These are phyloP conservation scores for Pterocles burchelli DNA, from an alignment of 2,113 vertebrate genomes.

Conservation along the genomic window DNA sequence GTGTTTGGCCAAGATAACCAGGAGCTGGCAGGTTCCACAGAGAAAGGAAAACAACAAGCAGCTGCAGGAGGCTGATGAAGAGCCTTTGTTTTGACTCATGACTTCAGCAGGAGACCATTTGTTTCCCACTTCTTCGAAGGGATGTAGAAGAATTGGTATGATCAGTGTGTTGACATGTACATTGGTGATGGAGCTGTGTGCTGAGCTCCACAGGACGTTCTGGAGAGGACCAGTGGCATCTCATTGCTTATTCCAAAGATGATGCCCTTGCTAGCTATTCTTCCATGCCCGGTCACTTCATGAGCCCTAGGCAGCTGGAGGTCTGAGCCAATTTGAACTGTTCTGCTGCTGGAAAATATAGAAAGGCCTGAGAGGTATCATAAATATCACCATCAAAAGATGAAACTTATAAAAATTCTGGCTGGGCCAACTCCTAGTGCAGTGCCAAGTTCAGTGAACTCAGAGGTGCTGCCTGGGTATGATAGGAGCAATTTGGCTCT, in stretches of 20 bases:
- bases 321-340: not conserved
- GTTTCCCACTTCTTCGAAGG: not conserved
- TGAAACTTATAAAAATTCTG: not conserved
- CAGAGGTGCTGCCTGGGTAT: not conserved
- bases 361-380: not conserved
- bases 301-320: not conserved
- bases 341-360: not conserved
- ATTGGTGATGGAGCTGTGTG: not conserved
- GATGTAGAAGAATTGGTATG: not conserved
- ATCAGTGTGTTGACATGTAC: not conserved
- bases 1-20: constrained; percentile 46
- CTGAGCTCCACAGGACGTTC: not conserved
- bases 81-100: constrained; percentile 49
- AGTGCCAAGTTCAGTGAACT: not conserved
- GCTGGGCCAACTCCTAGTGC: not conserved
- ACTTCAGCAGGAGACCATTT: constrained; percentile 34
- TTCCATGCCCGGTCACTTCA: not conserved
- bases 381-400: not conserved
- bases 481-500: not conserved
- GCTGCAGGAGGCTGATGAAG: constrained; percentile 63
- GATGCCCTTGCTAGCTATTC: not conserved
- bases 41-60: constrained; percentile 56
- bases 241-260: not conserved
- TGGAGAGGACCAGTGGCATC: not conserved
- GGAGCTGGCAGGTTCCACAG: constrained; percentile 19